These are phyloP conservation scores for Sciurus niger DNA, from an alignment of 2,113 vertebrate species.

Conservation along the genomic window DNA sequence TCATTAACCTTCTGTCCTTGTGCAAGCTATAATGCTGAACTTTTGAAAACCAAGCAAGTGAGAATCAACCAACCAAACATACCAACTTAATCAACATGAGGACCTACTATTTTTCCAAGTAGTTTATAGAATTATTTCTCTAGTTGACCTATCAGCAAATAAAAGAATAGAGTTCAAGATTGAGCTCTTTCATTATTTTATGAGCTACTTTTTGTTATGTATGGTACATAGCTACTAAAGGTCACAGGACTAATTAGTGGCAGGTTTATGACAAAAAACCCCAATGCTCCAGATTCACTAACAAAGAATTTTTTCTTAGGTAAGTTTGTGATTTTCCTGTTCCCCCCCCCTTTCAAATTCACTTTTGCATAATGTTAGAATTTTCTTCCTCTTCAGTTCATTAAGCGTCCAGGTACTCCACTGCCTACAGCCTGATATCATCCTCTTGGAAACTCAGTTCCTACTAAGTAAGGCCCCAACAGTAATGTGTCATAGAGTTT, in stretches of 20 bases:
- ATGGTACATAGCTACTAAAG: constrained; percentile 55
- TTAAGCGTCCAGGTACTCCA: neutral
- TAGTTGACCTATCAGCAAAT: neutral
- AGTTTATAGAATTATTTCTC: constrained; percentile 2
- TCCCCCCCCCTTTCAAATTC: neutral
- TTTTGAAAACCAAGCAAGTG: neutral
- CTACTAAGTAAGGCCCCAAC: neutral
- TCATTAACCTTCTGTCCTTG: neutral
- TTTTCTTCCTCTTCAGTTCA: constrained; percentile 19
- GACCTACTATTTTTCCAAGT: neutral
- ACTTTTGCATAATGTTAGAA: neutral
- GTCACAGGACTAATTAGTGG: constrained; percentile 73
- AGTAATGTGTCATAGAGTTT: neutral
- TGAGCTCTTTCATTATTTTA: neutral
- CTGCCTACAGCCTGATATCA: neutral
- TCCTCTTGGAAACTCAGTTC: neutral
- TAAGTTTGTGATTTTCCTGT: neutral
- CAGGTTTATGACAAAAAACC: constrained; percentile 76
- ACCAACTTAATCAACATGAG: neutral
- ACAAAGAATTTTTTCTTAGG: neutral
- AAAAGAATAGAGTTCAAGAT: neutral
- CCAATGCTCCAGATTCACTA: constrained; percentile 26
- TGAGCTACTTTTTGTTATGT: constrained; percentile 54
- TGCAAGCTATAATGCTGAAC: neutral
- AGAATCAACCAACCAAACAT: neutral